Evolutionary conservation across 2,888 invertebrate species (phyloP).

Genomic region (Phyllotreta striolata): DNA sequence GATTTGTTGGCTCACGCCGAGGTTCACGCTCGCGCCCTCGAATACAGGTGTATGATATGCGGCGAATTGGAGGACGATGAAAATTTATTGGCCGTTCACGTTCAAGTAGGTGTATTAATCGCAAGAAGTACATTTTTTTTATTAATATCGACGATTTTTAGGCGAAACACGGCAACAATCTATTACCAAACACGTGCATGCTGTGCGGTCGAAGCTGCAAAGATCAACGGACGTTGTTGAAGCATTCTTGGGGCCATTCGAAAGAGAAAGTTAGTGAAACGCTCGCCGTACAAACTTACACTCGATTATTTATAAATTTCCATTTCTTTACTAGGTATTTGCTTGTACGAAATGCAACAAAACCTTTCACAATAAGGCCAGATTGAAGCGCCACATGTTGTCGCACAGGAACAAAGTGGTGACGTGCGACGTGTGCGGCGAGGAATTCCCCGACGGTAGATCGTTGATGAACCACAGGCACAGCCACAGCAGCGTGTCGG

Average conservation of each 20-base stretch:
- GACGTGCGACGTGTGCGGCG: slow-evolving; percentile 73
- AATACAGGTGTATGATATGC: slow-evolving; percentile 70
- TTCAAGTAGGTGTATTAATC: slow-evolving; percentile 52
- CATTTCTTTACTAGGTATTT: slow-evolving; percentile 54
- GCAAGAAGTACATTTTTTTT: no score
- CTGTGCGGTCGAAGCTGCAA: slow-evolving; percentile 75
- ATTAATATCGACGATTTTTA: slow-evolving; percentile 45
- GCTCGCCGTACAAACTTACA: background rate
- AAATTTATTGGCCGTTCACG: slow-evolving; percentile 70
- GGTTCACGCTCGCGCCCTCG: slow-evolving; percentile 72
- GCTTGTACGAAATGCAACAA: slow-evolving; percentile 74
- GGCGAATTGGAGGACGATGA: slow-evolving; percentile 72
- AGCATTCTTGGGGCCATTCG: slow-evolving; percentile 76
- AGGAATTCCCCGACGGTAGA: slow-evolving; percentile 75
- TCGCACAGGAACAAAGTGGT: slow-evolving; percentile 76
- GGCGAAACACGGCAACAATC: slow-evolving; percentile 67
- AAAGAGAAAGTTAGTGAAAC: slow-evolving; percentile 58
- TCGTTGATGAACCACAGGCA: slow-evolving; percentile 75
- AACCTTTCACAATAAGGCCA: slow-evolving; percentile 75
- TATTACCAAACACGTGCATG: slow-evolving; percentile 72
- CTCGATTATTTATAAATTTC: background rate
- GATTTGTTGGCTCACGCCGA: slow-evolving; percentile 82
- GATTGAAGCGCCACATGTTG: slow-evolving; percentile 72
- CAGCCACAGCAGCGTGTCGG: slow-evolving; percentile 60
- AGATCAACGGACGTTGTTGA: slow-evolving; percentile 71